Percentiles rank a stretch among this genome's conserved stretches.
These are phyloP conservation scores for Callimorpha dominula DNA, from an alignment of 2,888 invertebrate genomes.

Conservation along the genomic window DNA sequence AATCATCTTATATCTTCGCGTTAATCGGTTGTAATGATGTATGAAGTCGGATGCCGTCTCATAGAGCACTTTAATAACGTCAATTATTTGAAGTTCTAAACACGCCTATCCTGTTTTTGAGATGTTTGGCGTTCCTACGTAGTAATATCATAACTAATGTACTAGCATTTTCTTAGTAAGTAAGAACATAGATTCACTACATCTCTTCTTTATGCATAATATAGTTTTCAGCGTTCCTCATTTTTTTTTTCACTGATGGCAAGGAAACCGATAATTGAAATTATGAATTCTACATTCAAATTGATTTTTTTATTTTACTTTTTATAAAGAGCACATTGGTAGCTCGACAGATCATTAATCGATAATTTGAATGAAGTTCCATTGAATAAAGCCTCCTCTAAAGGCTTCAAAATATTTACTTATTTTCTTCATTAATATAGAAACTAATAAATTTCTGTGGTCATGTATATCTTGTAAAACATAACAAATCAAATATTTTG, in stretches of 20 bases:
- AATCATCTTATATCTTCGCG: neutral
- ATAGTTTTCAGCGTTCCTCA: too few relatives aligned
- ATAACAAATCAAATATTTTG: neutral
- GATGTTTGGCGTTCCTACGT: neutral
- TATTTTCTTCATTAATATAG: neutral
- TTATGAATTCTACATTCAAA: too few relatives aligned
- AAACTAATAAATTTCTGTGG: neutral
- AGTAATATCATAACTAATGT: neutral
- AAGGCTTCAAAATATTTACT: neutral
- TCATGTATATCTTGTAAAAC: neutral
- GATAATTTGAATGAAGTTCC: neutral
- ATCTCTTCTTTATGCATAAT: too few relatives aligned
- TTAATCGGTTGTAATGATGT: neutral
- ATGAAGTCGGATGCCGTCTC: neutral
- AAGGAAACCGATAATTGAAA: too few relatives aligned
- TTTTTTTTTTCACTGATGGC: too few relatives aligned
- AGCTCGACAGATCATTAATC: neutral
- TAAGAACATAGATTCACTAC: too few relatives aligned
- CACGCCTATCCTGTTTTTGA: constrained; percentile 1
- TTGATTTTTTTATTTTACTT: too few relatives aligned
- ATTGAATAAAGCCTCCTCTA: neutral
- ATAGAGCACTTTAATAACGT: neutral
- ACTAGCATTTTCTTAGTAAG: too few relatives aligned
- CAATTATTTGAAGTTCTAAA: neutral
- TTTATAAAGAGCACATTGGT: too few relatives aligned